phyloP scores from a whole-genome alignment of 2,888 invertebrate genomes.

The Didymodactylos carnosus region DNA sequence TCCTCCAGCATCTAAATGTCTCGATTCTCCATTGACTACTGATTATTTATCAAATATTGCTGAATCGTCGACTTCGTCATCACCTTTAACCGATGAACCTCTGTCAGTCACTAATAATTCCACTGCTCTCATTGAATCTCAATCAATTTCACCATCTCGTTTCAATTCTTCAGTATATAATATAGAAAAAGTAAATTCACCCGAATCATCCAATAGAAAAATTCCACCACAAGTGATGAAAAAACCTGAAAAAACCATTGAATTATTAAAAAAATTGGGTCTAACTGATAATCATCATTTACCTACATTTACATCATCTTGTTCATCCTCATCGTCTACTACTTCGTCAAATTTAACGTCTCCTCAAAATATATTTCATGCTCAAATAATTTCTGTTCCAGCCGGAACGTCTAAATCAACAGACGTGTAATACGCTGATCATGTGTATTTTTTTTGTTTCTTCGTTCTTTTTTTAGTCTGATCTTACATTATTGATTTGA shows the following conservation, averaged over 20 bases:
- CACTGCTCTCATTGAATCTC: neutral
- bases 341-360: neutral
- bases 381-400: neutral
- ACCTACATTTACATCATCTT: neutral
- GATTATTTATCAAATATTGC: neutral
- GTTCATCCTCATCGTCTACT: neutral
- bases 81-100: neutral
- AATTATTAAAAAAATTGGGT: constrained; percentile 7
- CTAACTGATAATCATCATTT: neutral
- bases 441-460: too few relatives aligned
- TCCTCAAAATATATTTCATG: too few relatives aligned
- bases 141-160: neutral
- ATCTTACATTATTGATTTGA: too few relatives aligned
- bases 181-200: neutral
- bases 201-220: neutral
- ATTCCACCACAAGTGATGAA: constrained; percentile 9
- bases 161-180: neutral
- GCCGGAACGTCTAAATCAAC: neutral
- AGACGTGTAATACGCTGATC: neutral
- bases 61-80: neutral
- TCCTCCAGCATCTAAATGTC: neutral
- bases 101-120: neutral
- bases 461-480: too few relatives aligned
- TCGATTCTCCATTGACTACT: neutral
- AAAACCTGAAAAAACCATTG: constrained; percentile 11